Base-by-base conservation (phyloP, 2,888 invertebrate genomes). In the Sesia apiformis region DNA sequence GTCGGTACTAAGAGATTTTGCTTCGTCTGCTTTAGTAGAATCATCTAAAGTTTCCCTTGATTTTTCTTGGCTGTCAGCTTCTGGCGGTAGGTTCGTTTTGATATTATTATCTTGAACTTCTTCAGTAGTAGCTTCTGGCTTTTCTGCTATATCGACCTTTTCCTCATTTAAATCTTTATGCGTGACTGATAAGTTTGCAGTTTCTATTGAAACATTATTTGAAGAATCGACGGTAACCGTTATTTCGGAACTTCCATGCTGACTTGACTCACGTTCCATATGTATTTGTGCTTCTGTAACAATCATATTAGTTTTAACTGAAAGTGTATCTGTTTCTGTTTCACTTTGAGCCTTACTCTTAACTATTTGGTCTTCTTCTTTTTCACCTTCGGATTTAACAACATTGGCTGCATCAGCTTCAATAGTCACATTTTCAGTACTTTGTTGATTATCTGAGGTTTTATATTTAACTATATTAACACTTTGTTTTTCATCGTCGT, bases 221-320 rank as follows among this genome's bases (percentile, higher is more conserved):
- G 76, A 74, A 8, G 85, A 81, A 73, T 88, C 88, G 49, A 89
- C 71, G 46, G 76, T 87, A 5, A 89, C 81, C 40, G 79, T 88
- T 62, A 89, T 65, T 74, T 88, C 88, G 40, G 88, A 82, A 67
- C 76, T 86, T 8, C 84, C 85, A 54, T 81, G 81, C 63, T 87
- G 74, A 63, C 76, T 80, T 5, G 81, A 78, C 61, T 88, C 81
- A 54, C 84, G 79, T 66, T 90, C 84, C 77, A 88, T 84, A 56
- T 90, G 90, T 59, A 90, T 85, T 76, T 89, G 87, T 39, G 90
- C 90, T 81, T 90, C 90, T 5, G 90, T 90, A 53, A 84, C 81
- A 51, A 90, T 76, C 81, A 86, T 87, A 60, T 88, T 90, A 4
- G 89, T 86, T 70, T 90, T 85, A 4, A 89, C 76, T 39, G 90